These are phyloP conservation scores for Gorilla gorilla DNA, from an alignment of 2,113 vertebrate genomes.

Conservation along the genomic window DNA sequence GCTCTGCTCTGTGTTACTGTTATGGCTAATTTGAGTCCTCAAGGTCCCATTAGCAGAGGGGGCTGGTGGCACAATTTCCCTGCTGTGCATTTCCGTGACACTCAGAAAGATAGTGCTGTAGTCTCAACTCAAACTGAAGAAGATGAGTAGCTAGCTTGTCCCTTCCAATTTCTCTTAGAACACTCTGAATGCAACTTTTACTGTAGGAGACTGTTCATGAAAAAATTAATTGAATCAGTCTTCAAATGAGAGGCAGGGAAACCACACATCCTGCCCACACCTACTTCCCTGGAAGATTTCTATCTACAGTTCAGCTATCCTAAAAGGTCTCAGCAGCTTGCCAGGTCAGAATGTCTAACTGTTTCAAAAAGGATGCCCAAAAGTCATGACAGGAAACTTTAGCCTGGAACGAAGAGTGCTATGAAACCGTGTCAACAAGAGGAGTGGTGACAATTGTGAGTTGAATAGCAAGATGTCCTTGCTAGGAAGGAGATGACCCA, in stretches of 20 bases:
- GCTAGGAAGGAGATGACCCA: neutral
- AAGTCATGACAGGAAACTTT: slow-evolving; percentile 43
- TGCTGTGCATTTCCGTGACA: neutral
- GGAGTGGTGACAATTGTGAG: neutral
- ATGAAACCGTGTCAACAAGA: neutral
- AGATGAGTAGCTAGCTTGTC: slow-evolving; percentile 58
- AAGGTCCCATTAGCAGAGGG: neutral
- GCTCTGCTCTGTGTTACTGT: slow-evolving; percentile 49
- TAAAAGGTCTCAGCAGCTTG: neutral
- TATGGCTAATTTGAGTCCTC: slow-evolving; percentile 67
- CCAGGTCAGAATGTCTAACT: slow-evolving; percentile 3
- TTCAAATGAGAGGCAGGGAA: slow-evolving; percentile 8
- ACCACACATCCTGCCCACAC: slow-evolving; percentile 67
- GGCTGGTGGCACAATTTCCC: neutral
- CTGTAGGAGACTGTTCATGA: slow-evolving; percentile 51
- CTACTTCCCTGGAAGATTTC: slow-evolving; percentile 67
- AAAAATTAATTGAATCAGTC: slow-evolving; percentile 37
- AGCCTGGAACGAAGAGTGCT: neutral
- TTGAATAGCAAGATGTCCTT: neutral
- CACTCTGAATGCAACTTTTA: slow-evolving; percentile 34
- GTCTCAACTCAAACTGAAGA: slow-evolving; percentile 32
- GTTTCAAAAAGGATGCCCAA: neutral
- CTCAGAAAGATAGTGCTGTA: slow-evolving; percentile 25
- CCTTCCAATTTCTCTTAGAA: slow-evolving; percentile 50
- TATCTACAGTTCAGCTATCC: slow-evolving; percentile 20